Percentiles rank a stretch among this genome's conserved stretches.
Evolutionary conservation across 2,797 vertebrate species (phyloP).

Genomic region (Acanthornis magna): DNA sequence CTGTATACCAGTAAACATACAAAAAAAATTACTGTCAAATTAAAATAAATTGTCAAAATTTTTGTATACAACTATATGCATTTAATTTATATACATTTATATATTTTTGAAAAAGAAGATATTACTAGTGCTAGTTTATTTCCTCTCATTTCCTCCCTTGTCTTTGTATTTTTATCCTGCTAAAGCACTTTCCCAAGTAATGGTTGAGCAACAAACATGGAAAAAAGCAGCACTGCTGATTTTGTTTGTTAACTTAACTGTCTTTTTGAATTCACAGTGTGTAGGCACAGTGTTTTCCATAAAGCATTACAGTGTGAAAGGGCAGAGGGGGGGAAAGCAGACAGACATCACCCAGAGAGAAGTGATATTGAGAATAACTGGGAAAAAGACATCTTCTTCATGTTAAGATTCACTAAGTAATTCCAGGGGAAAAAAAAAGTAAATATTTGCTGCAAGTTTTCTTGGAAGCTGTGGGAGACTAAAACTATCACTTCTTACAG

Average conservation of each 20-base stretch:
- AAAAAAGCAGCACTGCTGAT: not conserved
- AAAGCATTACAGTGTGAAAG: constrained; percentile 52
- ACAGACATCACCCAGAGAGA: constrained; percentile 37
- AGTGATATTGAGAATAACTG: constrained; percentile 49
- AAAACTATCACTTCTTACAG: not conserved
- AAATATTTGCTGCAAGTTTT: constrained; percentile 62
- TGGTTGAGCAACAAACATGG: not conserved
- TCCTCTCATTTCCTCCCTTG: not conserved
- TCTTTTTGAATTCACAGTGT: constrained; percentile 53
- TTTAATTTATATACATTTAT: not conserved
- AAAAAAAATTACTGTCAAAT: not conserved
- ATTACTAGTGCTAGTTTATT: not conserved
- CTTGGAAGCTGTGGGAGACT: constrained; percentile 31
- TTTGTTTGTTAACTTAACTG: constrained; percentile 41
- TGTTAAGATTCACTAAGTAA: constrained; percentile 62
- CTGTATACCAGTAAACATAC: not conserved
- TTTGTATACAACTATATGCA: rapidly evolving
- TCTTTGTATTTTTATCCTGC: not conserved
- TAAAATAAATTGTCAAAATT: not conserved
- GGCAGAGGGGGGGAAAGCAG: not conserved
- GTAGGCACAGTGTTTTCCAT: constrained; percentile 54
- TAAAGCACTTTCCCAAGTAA: not conserved
- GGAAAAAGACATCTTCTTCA: constrained; percentile 47
- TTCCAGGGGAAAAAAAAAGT: constrained; percentile 48
- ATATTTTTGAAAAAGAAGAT: not conserved